These are phyloP conservation scores for Danio tinwini DNA, from an alignment of 2,797 vertebrate species.

Conservation along the genomic window DNA sequence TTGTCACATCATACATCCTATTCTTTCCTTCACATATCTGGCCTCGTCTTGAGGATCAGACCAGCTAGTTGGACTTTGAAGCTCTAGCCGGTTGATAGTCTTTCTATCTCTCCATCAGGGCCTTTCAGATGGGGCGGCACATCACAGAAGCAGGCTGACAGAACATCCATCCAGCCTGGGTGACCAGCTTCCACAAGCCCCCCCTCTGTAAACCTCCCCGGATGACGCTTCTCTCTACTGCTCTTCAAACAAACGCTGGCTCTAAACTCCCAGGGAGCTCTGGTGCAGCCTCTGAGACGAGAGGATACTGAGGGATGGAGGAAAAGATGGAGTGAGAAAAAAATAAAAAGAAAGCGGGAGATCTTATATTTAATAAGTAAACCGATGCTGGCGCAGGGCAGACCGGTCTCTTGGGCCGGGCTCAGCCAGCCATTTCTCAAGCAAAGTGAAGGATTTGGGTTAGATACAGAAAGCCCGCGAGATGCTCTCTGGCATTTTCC, in stretches of 20 bases:
- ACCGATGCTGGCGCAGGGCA: constrained; percentile 70
- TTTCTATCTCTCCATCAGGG: constrained; percentile 78
- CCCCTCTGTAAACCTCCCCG: constrained; percentile 76
- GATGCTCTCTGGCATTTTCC: constrained; percentile 76
- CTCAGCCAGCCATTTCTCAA: constrained; percentile 81
- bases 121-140: constrained; percentile 81
- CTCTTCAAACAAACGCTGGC: constrained; percentile 55
- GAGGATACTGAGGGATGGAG: constrained; percentile 26
- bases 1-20: constrained; percentile 56
- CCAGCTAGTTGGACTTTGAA: constrained; percentile 61
- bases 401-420: constrained; percentile 76
- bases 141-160: constrained; percentile 81
- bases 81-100: constrained; percentile 71
- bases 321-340: constrained; percentile 53
- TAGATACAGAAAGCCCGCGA: constrained; percentile 79
- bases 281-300: constrained; percentile 39
- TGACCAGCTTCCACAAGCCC: constrained; percentile 72
- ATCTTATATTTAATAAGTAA: constrained; percentile 82
- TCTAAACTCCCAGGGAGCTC: constrained; percentile 23
- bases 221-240: constrained; percentile 73
- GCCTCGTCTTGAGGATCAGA: constrained; percentile 6
- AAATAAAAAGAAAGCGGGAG: constrained; percentile 60
- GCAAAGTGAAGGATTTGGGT: constrained; percentile 85
- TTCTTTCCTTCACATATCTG: constrained; percentile 34
- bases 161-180: constrained; percentile 87